Conservation (phyloP, 2,113 vertebrate genomes). For the Capreolus pygargus region DNA sequence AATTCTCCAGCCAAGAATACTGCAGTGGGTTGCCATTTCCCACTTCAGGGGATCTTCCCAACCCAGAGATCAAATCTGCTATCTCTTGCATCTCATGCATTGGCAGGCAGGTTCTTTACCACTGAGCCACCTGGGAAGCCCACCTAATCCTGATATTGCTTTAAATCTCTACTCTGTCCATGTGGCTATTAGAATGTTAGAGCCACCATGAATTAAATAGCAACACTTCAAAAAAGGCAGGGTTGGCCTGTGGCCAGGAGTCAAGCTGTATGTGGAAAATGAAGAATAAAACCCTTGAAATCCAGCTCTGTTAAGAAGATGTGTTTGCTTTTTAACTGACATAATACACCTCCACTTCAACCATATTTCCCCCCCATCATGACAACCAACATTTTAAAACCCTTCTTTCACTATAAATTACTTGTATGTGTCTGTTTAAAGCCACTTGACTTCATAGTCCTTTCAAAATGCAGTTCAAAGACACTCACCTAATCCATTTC, state of each 20-base stretch:
- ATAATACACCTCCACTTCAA: background rate
- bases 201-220: background rate
- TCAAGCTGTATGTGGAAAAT: background rate
- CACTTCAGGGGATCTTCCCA: background rate
- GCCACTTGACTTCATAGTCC: background rate
- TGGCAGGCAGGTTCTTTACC: background rate
- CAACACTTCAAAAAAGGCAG: conserved; percentile 13
- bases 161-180: background rate
- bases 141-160: background rate
- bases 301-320: background rate
- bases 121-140: background rate
- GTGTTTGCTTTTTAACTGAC: background rate
- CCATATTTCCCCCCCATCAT: background rate
- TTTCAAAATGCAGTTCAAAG: conserved; percentile 67
- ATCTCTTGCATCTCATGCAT: background rate
- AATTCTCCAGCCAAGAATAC: background rate
- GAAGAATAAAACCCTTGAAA: background rate
- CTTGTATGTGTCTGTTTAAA: conserved; percentile 27
- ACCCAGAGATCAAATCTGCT: background rate
- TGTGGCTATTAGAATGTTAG: background rate
- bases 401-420: conserved; percentile 3
- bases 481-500: conserved; percentile 16
- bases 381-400: conserved; percentile 7
- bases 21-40: background rate
- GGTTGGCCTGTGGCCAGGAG: background rate